Evolutionary conservation across 2,113 vertebrate species (phyloP), one percentile per base, ranked within the genome.

Genomic region (Pangasianodon gigas): DNA sequence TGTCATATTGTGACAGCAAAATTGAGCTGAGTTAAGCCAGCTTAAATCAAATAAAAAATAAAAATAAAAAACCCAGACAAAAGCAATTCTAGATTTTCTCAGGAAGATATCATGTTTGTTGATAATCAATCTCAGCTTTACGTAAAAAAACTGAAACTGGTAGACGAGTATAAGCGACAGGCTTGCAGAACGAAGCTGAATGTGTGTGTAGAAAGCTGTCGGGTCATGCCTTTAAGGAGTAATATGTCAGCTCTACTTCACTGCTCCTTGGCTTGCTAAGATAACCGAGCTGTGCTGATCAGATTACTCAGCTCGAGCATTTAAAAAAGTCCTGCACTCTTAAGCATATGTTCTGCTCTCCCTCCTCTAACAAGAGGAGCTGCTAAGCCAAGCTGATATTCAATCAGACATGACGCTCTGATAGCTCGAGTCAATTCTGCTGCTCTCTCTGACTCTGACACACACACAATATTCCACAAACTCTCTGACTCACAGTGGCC

Each of bases 231-330:
- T 88, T 85, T 79, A 74, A 88, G 84, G 48, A 86, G 75, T 56
- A 65, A 90, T 90, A 87, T 48, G 74, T 90, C 89, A 90, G 89
- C 86, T 90, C 80, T 85, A 88, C 88, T 90, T 88, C 84, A 77
- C 77, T 82, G 89, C 77, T 86, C 52, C 54, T 65, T 41, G 4
- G 52, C 83, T 86, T 67, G 85, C 86, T 51, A 83, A 90, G 89
- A 90, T 82, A 90, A 90, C 86, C n/a, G 74, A 90, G 81, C 82
- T 65, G 46, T 1, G 19, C 71, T 88, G 89, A 90, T 90, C 89
- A 91, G 90, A 88, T 83, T 85, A 90, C 89, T 90, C 71, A 86
- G 85, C 81, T 90, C 48, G 65, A 84, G 87, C 87, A n/a, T 67
- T 88, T 77, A 77, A 91, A 89, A 84, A 58, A 85, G 62, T n/a